Base-by-base conservation (phyloP, 2,888 invertebrate genomes). In the Ochropleura leucogaster region DNA sequence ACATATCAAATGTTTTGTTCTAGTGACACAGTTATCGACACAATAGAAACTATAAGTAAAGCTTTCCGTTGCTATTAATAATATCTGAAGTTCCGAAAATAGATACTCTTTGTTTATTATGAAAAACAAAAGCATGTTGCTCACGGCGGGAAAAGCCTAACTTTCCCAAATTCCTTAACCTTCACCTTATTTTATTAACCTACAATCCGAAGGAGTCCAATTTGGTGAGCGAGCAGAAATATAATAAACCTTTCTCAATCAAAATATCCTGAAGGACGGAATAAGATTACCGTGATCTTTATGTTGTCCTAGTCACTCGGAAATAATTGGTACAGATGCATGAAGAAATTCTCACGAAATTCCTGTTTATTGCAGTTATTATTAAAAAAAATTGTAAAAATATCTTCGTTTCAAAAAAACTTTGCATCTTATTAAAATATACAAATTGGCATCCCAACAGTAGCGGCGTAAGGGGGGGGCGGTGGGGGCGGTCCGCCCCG, bases 131-230 rank as follows among this genome's bases (percentile, higher is more conserved):
- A 80, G 9, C 59, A 60, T 65, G 60, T 68, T 57, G 73, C 2
- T 6, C 57, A 18, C 57, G 7, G 9, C 10, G 74, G 68, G 68
- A 59, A 68, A 51, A 51, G n/a, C 47, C 49, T 14, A 67, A 59
- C 71, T 59, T 55, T 55, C 16, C 14, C 44, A 12, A 68, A 44
- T 59, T 59, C n/a, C n/a, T 57, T 60, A 63, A 53, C 70, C 63
- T 63, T 75, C 65, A 69, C 57, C 42, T 42, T 65, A 81, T 80
- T 77, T 67, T 64, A 69, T 83, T 83, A 79, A 81, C 81, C 81
- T 68, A 64, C 67, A 80, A 63, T 67, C 30, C 20, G 30, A 57
- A 63, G 12, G 53, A 68, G 57, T 40, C 47, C 57, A 62, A 71
- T 68, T 79, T 68, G 47, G 60, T 62, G n/a, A n/a, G n/a, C 40